Evolutionary conservation across 2,888 invertebrate species (phyloP).

Genomic region (Pterobdella sp.): DNA sequence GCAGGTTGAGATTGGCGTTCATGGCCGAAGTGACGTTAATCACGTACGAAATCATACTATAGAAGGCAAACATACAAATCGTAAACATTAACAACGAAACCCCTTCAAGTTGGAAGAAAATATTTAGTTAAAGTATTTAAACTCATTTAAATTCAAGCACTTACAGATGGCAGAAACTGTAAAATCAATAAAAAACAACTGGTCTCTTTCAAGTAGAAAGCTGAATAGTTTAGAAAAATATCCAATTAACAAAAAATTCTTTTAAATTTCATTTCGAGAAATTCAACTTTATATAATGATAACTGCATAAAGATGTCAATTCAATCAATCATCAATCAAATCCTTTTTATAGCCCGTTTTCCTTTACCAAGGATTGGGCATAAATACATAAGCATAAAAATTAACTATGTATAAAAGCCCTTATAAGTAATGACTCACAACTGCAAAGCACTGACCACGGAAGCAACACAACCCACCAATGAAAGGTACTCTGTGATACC

Average conservation of each 20-base stretch:
- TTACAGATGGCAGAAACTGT: conserved; percentile 53
- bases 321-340: too few relatives aligned
- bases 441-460: conserved; percentile 68
- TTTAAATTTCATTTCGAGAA: too few relatives aligned
- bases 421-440: conserved; percentile 57
- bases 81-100: conserved; percentile 56
- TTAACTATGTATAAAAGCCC: too few relatives aligned
- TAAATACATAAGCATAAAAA: too few relatives aligned
- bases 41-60: conserved; percentile 68
- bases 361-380: too few relatives aligned
- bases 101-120: conserved; percentile 39
- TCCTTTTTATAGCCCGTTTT: too few relatives aligned
- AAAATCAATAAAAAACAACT: conserved; percentile 54
- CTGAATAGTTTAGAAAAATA: too few relatives aligned
- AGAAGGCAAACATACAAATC: conserved; percentile 66
- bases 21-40: conserved; percentile 72
- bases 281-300: too few relatives aligned
- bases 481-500: conserved; percentile 73
- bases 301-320: too few relatives aligned
- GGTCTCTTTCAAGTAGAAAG: neutral
- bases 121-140: neutral
- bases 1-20: conserved; percentile 69
- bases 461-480: conserved; percentile 71
- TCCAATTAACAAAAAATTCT: too few relatives aligned
- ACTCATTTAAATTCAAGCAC: too few relatives aligned